Evolutionary conservation across 2,888 invertebrate species (phyloP), one percentile per base, ranked within the genome.

Genomic region (Tenthredo scrophulariae): DNA sequence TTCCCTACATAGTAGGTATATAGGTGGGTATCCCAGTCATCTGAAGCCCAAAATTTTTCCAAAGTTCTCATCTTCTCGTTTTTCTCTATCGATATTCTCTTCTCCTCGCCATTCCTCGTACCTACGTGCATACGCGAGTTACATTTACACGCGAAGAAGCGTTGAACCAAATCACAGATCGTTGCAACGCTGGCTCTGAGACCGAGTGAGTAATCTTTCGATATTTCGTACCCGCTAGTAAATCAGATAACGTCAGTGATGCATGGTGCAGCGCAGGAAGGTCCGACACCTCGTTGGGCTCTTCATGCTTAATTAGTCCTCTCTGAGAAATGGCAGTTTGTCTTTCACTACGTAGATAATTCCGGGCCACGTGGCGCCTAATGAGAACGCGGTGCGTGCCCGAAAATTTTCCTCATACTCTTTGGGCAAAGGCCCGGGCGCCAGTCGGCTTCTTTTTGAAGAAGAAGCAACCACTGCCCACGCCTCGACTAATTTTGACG

Each of bases 291-390:
- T 83, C 40, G 58, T 91, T 91, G 90, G 91, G 90, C 89, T 87
- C 90, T 90, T 89, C 87, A 89, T 88, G 90, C 90, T 89, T 91
- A 91, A 91, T 91, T 91, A 91, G 91, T 89, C 89, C 88, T 88
- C 89, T 87, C 88, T 88, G 89, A 89, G 88, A 89, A 89, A 89
- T 88, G 86, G 87, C 87, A 87, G 87, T 87, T 86, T 88, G 85
- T 88, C 89, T 86, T 88, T 88, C 86, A 85, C 88, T 85, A 88
- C 88, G 88, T 88, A 89, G 90, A 91, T 91, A 91, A 91, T 91
- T 91, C 90, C 88, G 87, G 88, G 91, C 90, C 91, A 91, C 91
- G 91, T 91, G 91, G 90, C 90, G 89, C 89, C 90, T 90, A 91
- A 91, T 90, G 91, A 90, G 90, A 89, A 88, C 84, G 77, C 85